Base-by-base conservation (phyloP, 2,888 invertebrate genomes). In the Drymonia ruficornis region DNA sequence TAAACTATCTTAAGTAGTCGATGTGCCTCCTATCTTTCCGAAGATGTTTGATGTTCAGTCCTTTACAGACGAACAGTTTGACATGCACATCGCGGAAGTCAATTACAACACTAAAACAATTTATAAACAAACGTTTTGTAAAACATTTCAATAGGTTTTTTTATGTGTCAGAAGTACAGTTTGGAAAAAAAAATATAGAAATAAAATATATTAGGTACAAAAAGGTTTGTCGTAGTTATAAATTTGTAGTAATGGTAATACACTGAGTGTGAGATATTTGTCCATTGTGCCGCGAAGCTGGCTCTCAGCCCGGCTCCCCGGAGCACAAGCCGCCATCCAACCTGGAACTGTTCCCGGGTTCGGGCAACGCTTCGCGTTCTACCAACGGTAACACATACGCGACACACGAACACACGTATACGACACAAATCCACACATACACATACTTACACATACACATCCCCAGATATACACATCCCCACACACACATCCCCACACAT, bases 301-400 rank as follows among this genome's bases (percentile, higher is more conserved):
- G 89, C 64, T 93, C 93, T 67, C 86, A 87, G 80, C 85, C 87
- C 72, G 93, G 95, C 83, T 93, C 95, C 81, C 95, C 95, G 79
- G 94, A 94, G 80, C 95, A 94, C 89, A 93, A 93, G 90, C 95
- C 95, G 91, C 95, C 95, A 75, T 94, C 94, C 81, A 94, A 95
- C 89, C 94, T 95, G 89, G 95, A 95, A 93, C 94, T 95, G 84
- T 94, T 94, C 92, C 94, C 94, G 78, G 91, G 93, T 78, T 89
- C 93, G 80, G 92, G 91, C 86, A 93, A 93, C 89, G 91, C 93
- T 82, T 94, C 94, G 84, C 95, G 95, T 88, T 96, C 96, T 93
- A 94, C 95, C 91, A 96, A 96, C 93, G 97, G 97, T 97, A 96
- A 95, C 93, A 87, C 81, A 80, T 78, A 78, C 63, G 66, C 61